phyloP scores from a whole-genome alignment of 2,113 vertebrate species.

The Trichomycterus rosablanca region DNA sequence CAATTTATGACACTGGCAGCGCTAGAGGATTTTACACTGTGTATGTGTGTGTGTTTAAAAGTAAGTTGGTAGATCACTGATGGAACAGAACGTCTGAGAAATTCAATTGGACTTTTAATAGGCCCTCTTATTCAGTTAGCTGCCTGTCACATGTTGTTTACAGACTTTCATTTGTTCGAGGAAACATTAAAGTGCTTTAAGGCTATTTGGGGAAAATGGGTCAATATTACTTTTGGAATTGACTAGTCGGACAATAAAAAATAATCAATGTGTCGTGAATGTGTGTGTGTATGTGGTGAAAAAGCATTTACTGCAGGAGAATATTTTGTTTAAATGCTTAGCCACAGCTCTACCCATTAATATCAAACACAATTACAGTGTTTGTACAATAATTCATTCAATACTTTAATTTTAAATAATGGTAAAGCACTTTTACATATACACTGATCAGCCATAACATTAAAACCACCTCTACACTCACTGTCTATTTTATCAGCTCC shows the following conservation, averaged over 20 bases:
- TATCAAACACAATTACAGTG: too few species aligned
- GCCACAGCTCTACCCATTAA: too few species aligned
- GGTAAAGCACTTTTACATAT: too few species aligned
- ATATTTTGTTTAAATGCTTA: too few species aligned
- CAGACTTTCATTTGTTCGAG: conserved; percentile 4
- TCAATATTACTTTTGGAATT: conserved; percentile 1
- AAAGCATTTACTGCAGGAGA: too few species aligned
- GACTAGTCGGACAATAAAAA: neutral
- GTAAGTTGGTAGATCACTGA: neutral
- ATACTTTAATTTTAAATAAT: too few species aligned
- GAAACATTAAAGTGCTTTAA: neutral
- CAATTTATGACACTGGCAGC: neutral
- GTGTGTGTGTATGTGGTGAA: too few species aligned
- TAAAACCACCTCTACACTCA: too few species aligned
- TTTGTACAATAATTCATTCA: too few species aligned
- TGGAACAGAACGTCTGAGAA: neutral
- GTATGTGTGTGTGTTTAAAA: neutral
- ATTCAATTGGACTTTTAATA: neutral
- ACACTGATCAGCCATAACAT: too few species aligned
- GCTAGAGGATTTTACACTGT: neutral
- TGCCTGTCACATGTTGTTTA: conserved; percentile 1
- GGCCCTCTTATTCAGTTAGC: neutral
- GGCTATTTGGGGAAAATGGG: neutral
- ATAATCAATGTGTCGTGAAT: neutral
- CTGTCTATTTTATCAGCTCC: too few species aligned